Evolutionary conservation across 2,797 vertebrate species (phyloP), one percentile per base, ranked within the genome.

Genomic region (Sebastes melanostomus): DNA sequence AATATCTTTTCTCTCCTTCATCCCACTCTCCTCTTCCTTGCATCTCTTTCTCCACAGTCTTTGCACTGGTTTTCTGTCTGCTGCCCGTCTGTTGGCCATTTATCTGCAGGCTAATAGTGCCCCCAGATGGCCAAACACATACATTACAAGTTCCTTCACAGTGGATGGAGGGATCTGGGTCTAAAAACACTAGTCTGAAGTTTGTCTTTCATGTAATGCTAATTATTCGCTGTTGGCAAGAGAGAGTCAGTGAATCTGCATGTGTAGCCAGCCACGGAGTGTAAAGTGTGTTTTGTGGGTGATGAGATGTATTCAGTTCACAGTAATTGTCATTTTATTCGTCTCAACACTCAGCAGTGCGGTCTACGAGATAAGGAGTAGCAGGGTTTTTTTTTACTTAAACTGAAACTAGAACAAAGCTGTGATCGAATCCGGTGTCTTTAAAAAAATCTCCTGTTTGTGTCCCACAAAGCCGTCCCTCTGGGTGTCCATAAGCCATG

Each of bases 81-180:
- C 84, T 89, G 73, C 62, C 59, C 38, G 38, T 85, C 78, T 80
- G 50, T 74, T 80, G 71, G 75, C 54, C 66, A 77, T 90, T 91
- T 85, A 92, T 93, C 80, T 88, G 88, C 85, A 88, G 91, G 82
- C 82, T 81, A 88, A 88, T 92, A 95, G 89, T 95, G 95, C 94
- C 95, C 85, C 93, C 95, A 91, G 52, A 94, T 94, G 96, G 95
- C 72, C 66, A 87, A 69, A 81, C 30, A 71, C 5, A 68, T 70
- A 81, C 82, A 95, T 94, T 95, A 92, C 95, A 94, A 72, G 73
- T 84, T 66, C 59, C 32, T 38, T 32, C 36, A 63, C n/a, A 30
- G 66, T 63, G 72, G 25, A 66, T 75, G 58, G n/a, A 46, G 50
- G 5, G 66, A 81, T 73, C 24, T 54, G 36, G n/a, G 42, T 84